Conservation (phyloP, 2,113 vertebrate genomes). For the Ctenodactylus gundi region DNA sequence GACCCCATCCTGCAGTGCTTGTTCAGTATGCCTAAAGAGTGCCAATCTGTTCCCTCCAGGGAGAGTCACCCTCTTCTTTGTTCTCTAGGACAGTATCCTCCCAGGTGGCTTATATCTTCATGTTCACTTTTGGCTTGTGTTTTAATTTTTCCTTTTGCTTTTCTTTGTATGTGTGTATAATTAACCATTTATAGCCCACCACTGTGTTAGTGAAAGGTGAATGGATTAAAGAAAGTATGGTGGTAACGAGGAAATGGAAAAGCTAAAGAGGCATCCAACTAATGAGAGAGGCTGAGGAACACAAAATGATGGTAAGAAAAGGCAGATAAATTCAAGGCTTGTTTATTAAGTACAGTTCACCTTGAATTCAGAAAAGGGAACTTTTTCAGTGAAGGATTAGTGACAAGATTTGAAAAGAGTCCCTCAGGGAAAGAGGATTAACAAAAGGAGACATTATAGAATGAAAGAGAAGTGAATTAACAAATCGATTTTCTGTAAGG, state of each 20-base stretch:
- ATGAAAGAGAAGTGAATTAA: slow-evolving; percentile 74
- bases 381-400: slow-evolving; percentile 56
- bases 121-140: neutral
- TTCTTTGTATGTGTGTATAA: neutral
- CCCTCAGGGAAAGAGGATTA: slow-evolving; percentile 58
- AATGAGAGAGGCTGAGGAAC: neutral
- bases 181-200: neutral
- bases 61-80: neutral
- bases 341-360: slow-evolving; percentile 62
- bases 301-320: slow-evolving; percentile 12
- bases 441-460: slow-evolving; percentile 71
- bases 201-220: slow-evolving; percentile 45
- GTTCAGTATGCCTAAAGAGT: neutral
- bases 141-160: neutral
- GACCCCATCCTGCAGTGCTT: neutral
- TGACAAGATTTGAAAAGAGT: slow-evolving; percentile 67
- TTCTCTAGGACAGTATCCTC: neutral
- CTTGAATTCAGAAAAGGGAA: slow-evolving; percentile 60
- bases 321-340: neutral
- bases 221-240: slow-evolving; percentile 8
- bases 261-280: neutral
- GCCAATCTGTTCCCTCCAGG: accelerated
- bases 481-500: slow-evolving; percentile 73
- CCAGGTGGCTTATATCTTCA: neutral
- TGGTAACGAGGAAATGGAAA: slow-evolving; percentile 33